Conservation (phyloP, 2,797 vertebrate genomes). For the Loriculus beryllinus region DNA sequence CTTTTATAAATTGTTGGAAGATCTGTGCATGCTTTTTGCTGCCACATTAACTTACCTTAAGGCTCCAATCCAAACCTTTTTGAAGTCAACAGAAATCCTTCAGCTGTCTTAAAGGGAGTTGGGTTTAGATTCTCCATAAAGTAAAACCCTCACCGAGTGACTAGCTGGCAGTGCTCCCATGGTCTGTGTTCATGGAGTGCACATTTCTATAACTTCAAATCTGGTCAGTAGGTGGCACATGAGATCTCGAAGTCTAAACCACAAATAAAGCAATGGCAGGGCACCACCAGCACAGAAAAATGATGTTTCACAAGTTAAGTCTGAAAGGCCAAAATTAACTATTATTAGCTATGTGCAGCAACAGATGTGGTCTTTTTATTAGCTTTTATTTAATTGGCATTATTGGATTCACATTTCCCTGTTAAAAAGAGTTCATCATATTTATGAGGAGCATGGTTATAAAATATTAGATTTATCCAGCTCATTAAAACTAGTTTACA, state of each 20-base stretch:
- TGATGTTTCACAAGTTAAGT: background rate
- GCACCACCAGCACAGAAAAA: background rate
- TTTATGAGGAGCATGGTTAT: background rate
- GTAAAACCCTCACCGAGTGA: background rate
- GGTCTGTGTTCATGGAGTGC: background rate
- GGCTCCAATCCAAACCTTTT: background rate
- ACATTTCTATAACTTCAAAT: conserved; percentile 14
- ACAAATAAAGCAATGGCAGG: background rate
- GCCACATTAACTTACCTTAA: background rate
- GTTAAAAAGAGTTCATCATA: background rate
- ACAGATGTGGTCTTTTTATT: background rate
- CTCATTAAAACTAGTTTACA: conserved; percentile 2
- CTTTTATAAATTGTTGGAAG: background rate
- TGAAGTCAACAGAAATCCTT: background rate
- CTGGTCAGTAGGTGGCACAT: conserved; percentile 20
- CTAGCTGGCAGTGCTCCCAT: background rate
- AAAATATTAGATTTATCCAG: background rate
- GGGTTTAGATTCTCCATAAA: background rate
- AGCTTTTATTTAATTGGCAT: background rate
- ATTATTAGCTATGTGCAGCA: background rate
- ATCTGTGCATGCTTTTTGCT: background rate
- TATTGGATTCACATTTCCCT: background rate
- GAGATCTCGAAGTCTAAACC: background rate
- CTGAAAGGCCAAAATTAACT: background rate
- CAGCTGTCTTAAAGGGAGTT: background rate